Evolutionary conservation across 1,140 invertebrate genomes (phyloP), one percentile per base, ranked within the genome.

Genomic region (Drosophila simulans): DNA sequence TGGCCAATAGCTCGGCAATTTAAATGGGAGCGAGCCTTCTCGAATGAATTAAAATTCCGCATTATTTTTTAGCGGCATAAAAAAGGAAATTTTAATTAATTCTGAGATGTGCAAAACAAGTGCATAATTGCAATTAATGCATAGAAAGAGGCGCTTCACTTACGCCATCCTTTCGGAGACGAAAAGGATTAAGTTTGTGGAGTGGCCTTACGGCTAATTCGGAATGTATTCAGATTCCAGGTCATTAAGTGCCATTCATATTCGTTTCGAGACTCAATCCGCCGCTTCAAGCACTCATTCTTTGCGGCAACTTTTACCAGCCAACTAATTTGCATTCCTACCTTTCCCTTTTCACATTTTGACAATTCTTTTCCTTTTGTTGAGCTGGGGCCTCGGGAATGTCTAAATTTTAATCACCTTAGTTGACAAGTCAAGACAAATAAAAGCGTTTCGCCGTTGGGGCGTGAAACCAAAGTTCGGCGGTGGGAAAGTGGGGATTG

Each of bases 381-480:
- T 74, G 71, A 74, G 65, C 20, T 56, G 53, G 59, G 62, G 31
- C 40, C n/a, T 7, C 8, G 3, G n/a, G 25, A 77, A 53, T 37
- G 46, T 51, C 45, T 76, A 88, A 83, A 69, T 88, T 88, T 88
- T 88, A 88, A 88, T 88, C 83, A 88, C 83, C 83, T 76, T 52
- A 76, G 80, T 75, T 80, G 83, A 89, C 84, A 89, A 76, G 83
- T 70, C 82, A 55, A 81, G 82, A 68, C 82, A 85, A 85, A 85
- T 88, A 68, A 83, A 83, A 72, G 76, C 65, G 83, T 70, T 64
- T 65, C 58, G 79, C 77, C 25, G 56, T 52, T 88, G 79, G 80
- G 71, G 55, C 83, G 66, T 88, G 60, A 86, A 85, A 88, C 83
- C 55, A 53, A 31, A 45, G 40, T 52, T 58, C 20, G 20, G 20